Conservation (phyloP, 2,797 vertebrate genomes). For the Chelon auratus region DNA sequence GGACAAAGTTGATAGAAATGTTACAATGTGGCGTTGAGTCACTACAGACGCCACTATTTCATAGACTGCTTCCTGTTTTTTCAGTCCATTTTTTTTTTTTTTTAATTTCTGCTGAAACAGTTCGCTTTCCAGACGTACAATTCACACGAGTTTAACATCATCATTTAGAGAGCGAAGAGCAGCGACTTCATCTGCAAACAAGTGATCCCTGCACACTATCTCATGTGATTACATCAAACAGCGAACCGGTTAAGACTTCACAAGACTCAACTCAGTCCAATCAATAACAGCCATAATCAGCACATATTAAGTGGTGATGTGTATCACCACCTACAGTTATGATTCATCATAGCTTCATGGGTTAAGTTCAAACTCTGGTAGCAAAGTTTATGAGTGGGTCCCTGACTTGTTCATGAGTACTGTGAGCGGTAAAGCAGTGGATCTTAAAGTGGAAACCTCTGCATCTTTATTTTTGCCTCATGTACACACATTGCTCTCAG, state of each 20-base stretch:
- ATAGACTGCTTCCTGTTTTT: constrained; percentile 10
- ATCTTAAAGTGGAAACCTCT: no score
- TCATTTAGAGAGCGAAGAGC: no score
- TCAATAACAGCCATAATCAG: no score
- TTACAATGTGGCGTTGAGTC: constrained; percentile 24
- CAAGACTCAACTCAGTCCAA: neutral
- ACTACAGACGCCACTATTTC: neutral
- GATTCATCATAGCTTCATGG: no score
- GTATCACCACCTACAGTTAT: no score
- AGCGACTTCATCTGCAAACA: neutral
- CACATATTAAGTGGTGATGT: neutral
- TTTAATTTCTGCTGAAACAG: neutral
- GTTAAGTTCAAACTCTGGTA: no score
- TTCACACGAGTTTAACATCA: neutral
- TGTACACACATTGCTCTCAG: no score
- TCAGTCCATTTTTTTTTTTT: neutral
- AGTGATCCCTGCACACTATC: neutral
- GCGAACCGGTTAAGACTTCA: neutral
- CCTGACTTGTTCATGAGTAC: no score
- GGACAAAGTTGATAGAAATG: constrained; percentile 48
- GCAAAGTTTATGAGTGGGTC: no score
- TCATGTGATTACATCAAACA: neutral
- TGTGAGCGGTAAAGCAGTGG: no score
- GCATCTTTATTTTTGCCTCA: no score
- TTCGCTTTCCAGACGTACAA: neutral